Percentiles rank a stretch among this genome's conserved stretches.
phyloP scores from a whole-genome alignment of 37 sponge, comb jelly and placozoan species.

The Hormiphora californensis region DNA sequence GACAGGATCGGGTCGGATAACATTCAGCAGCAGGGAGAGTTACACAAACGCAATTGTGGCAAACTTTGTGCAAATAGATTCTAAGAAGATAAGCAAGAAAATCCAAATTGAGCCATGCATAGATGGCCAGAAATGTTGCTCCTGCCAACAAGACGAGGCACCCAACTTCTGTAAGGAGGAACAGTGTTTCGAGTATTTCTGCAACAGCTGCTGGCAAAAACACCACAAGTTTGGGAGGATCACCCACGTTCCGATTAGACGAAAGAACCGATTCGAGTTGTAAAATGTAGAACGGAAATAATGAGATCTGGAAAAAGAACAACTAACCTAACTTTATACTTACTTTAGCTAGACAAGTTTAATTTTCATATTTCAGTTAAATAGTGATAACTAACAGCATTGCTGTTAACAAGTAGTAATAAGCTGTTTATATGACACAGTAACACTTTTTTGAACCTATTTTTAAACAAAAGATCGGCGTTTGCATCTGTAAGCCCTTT shows the following conservation, averaged over 20 bases:
- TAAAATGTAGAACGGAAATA: neutral
- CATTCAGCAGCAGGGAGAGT: neutral
- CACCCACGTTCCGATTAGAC: conserved; percentile 13
- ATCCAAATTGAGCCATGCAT: conserved; percentile 49
- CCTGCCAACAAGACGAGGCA: conserved; percentile 28
- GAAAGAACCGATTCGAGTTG: conserved; percentile 26
- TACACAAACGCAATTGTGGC: conserved; percentile 22
- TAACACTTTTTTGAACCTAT: too few species aligned
- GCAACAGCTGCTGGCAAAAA: conserved; percentile 17
- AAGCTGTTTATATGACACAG: too few species aligned
- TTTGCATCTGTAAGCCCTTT: too few species aligned
- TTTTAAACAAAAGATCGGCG: too few species aligned
- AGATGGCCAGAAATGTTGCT: conserved; percentile 24
- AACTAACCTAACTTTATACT: too few species aligned
- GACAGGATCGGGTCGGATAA: conserved; percentile 28
- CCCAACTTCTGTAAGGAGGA: conserved; percentile 32
- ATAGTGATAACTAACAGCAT: too few species aligned
- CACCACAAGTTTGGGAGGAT: neutral
- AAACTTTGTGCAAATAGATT: conserved; percentile 32
- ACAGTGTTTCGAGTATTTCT: conserved; percentile 31
- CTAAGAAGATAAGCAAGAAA: conserved; percentile 44
- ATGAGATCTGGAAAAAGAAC: too few species aligned
- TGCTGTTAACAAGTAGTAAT: too few species aligned
- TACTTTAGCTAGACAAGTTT: too few species aligned
- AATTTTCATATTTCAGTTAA: too few species aligned